phyloP scores from a whole-genome alignment of 2,888 invertebrate species.

The Nephrocerus scutellatus region DNA sequence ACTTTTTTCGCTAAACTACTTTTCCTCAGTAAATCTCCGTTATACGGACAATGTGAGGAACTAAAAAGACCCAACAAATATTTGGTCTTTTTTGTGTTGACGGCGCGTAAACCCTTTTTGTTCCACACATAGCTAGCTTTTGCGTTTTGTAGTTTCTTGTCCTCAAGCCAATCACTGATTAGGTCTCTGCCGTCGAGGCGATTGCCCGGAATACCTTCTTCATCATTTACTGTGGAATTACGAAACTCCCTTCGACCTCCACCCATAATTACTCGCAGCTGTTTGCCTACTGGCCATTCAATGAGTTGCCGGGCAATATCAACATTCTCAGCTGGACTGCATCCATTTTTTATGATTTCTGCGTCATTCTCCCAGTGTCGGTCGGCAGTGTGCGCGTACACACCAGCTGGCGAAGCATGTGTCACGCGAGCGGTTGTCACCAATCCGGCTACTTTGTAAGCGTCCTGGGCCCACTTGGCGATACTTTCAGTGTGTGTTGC shows the following conservation, averaged over 20 bases:
- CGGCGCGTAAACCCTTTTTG: constrained; percentile 33
- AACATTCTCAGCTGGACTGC: constrained; percentile 51
- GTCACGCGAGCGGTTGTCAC: constrained; percentile 74
- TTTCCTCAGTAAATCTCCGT: constrained; percentile 52
- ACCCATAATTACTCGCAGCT: constrained; percentile 58
- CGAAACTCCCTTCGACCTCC: constrained; percentile 41
- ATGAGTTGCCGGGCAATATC: constrained; percentile 72
- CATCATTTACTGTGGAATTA: constrained; percentile 46
- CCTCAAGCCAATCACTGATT: constrained; percentile 58
- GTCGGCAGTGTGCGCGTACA: constrained; percentile 63
- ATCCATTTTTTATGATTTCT: constrained; percentile 49
- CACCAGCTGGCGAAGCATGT: constrained; percentile 69
- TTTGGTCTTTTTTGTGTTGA: constrained; percentile 51
- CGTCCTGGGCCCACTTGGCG: constrained; percentile 63
- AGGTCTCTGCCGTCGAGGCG: constrained; percentile 61
- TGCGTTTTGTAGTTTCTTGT: constrained; percentile 27
- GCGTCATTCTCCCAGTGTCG: constrained; percentile 66
- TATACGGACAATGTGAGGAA: constrained; percentile 54
- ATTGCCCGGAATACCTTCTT: constrained; percentile 51
- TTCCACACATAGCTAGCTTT: constrained; percentile 45
- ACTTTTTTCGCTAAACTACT: constrained; percentile 47
- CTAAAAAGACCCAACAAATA: constrained; percentile 56
- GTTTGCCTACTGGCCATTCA: constrained; percentile 58
- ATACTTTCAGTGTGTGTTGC: constrained; percentile 59
- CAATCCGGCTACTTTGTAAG: constrained; percentile 58